Evolutionary conservation across 2,797 vertebrate genomes (phyloP).

Genomic region (Astyanax mexicanus): DNA sequence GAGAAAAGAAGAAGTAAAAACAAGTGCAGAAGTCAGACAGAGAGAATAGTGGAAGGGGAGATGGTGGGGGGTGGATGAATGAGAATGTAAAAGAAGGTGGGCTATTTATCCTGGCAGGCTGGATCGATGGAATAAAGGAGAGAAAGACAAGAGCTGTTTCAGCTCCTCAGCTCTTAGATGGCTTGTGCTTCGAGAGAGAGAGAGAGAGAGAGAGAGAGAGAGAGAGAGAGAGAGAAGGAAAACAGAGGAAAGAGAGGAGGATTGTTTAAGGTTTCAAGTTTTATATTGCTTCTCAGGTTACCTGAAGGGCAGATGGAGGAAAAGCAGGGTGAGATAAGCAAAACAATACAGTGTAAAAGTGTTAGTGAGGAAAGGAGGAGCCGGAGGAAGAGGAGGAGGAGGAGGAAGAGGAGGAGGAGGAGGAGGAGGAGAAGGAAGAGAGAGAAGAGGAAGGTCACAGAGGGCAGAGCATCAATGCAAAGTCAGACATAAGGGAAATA

Average conservation of each 20-base stretch:
- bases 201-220: neutral
- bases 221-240: constrained; percentile 7
- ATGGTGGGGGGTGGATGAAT: neutral
- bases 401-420: constrained; percentile 20
- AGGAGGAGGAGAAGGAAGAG: too few relatives aligned
- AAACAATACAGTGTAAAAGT: constrained; percentile 8
- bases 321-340: constrained; percentile 32
- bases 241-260: constrained; percentile 6
- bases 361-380: constrained; percentile 16
- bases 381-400: constrained; percentile 17
- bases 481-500: constrained; percentile 26
- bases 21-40: neutral
- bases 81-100: constrained; percentile 44
- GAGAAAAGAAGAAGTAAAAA: neutral
- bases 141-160: constrained; percentile 56
- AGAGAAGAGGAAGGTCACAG: constrained; percentile 16
- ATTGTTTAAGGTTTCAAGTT: constrained; percentile 47
- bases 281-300: constrained; percentile 51
- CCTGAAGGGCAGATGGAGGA: constrained; percentile 52
- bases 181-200: constrained; percentile 9
- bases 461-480: constrained; percentile 28
- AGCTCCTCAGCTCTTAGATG: constrained; percentile 45
- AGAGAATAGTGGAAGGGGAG: neutral
- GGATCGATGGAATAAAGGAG: constrained; percentile 47
- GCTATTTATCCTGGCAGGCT: constrained; percentile 35